Evolutionary conservation across 2,797 vertebrate species (phyloP), one percentile per base, ranked within the genome.

Genomic region (Chromis chromis): DNA sequence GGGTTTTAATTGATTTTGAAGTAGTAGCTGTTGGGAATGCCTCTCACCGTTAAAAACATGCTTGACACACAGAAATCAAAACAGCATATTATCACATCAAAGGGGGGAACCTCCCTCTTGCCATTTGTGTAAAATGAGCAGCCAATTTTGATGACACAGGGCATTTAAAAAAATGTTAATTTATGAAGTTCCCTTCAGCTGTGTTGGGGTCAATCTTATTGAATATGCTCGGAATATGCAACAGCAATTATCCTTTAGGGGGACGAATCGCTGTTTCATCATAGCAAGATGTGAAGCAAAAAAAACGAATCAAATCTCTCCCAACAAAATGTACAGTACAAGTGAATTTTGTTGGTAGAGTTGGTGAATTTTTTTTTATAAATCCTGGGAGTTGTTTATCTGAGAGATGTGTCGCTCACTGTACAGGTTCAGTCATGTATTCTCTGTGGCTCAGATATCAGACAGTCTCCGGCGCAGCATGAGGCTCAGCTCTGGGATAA

Each of bases 31-130:
- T 84, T 89, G 87, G 90, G 91, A 90, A 88, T 83, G 89, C 87
- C 89, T 79, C 80, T 87, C 63, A 67, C 67, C 1, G 11, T 83
- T 83, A 85, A 89, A 25, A 93, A 91, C 86, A 88, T 86, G 90
- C 88, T 79, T 90, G 72, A 87, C 86, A 86, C 76, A 90, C 77
- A 85, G 71, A 91, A 89, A 91, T 90, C 84, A 79, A 89, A 92
- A 87, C 84, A 87, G 65, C 80, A 68, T 76, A 93, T 93, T 92
- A 87, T 57, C 91, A 93, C 85, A 91, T 94, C 92, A 93, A 93
- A 94, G 86, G 80, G 13, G 73, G 56, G 73, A 80, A 61, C 72
- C 49, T 11, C 71, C 74, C 79, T 82, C 69, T 75, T 74, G 74
- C 88, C 74, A 83, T 89, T 87, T 76, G 70, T 79, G 57, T 78